Conservation (phyloP, 2,113 vertebrate species). For the Gracilinanus agilis region DNA sequence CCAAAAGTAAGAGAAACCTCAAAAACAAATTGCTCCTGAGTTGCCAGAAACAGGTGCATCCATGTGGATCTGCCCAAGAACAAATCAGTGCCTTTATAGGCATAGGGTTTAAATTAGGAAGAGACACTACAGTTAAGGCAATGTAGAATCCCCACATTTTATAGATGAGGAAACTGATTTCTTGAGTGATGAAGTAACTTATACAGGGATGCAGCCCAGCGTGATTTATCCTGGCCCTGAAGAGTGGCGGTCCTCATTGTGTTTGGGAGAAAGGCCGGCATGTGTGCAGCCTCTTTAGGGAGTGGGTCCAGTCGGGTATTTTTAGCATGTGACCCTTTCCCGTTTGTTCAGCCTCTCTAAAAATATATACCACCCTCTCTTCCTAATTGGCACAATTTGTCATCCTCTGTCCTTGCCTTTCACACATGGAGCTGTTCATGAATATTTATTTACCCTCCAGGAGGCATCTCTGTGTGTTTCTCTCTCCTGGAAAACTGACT, state of each 20-base stretch:
- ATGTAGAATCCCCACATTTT: background rate
- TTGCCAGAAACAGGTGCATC: background rate
- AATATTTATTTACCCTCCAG: constrained; percentile 83
- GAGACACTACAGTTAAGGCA: background rate
- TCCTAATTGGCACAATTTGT: constrained; percentile 84
- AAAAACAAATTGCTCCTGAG: background rate
- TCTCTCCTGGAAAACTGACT: constrained; percentile 6
- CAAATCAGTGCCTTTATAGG: background rate
- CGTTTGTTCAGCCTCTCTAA: constrained; percentile 82
- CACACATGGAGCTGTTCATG: constrained; percentile 79
- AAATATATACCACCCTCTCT: constrained; percentile 84
- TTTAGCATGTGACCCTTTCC: constrained; percentile 80
- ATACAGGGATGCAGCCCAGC: background rate
- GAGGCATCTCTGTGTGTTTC: constrained; percentile 72
- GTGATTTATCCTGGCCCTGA: background rate
- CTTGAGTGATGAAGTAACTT: background rate
- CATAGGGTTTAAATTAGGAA: background rate
- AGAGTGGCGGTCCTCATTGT: background rate
- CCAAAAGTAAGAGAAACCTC: background rate
- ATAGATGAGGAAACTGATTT: background rate
- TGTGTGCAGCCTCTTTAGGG: background rate
- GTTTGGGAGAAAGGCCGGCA: background rate
- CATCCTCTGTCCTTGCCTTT: constrained; percentile 84
- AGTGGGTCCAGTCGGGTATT: constrained; percentile 70
- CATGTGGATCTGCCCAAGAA: background rate